Percentiles rank a stretch among this genome's conserved stretches.
These are phyloP conservation scores for Drosophila ezoana DNA, from an alignment of 2,888 invertebrate species.

Conservation along the genomic window DNA sequence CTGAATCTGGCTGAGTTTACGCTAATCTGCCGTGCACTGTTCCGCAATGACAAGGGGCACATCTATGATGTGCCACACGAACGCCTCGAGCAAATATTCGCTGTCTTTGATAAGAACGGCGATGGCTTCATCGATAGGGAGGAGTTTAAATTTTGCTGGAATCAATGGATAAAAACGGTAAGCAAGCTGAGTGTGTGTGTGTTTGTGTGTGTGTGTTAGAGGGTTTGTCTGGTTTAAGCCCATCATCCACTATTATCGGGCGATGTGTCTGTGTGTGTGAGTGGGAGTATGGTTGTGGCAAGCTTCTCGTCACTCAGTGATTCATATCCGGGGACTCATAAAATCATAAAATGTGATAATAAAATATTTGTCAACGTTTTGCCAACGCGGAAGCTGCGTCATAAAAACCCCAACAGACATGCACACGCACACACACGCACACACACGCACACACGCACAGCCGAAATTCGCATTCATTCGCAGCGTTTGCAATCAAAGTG, in stretches of 20 bases:
- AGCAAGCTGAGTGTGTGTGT: slow-evolving; percentile 29
- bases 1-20: slow-evolving; percentile 92
- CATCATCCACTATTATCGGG: slow-evolving; percentile 55
- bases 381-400: slow-evolving; percentile 51
- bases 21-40: slow-evolving; percentile 92
- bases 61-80: slow-evolving; percentile 91
- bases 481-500: slow-evolving; percentile 76
- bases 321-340: slow-evolving; percentile 82
- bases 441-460: background rate
- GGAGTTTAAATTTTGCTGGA: slow-evolving; percentile 95
- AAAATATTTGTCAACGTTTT: slow-evolving; percentile 81
- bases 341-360: slow-evolving; percentile 80
- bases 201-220: background rate
- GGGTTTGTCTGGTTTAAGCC: slow-evolving; percentile 31
- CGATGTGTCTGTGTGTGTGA: slow-evolving; percentile 19
- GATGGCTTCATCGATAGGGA: slow-evolving; percentile 92
- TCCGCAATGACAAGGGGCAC: slow-evolving; percentile 93
- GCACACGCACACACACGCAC: slow-evolving; percentile 3
- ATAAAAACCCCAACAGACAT: slow-evolving; percentile 27
- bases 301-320: slow-evolving; percentile 71
- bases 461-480: slow-evolving; percentile 48
- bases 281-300: slow-evolving; percentile 23
- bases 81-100: slow-evolving; percentile 90
- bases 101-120: slow-evolving; percentile 91
- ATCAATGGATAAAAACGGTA: slow-evolving; percentile 95